Base-by-base conservation (phyloP, 2,113 vertebrate species). In the Hemichromis elongatus region DNA sequence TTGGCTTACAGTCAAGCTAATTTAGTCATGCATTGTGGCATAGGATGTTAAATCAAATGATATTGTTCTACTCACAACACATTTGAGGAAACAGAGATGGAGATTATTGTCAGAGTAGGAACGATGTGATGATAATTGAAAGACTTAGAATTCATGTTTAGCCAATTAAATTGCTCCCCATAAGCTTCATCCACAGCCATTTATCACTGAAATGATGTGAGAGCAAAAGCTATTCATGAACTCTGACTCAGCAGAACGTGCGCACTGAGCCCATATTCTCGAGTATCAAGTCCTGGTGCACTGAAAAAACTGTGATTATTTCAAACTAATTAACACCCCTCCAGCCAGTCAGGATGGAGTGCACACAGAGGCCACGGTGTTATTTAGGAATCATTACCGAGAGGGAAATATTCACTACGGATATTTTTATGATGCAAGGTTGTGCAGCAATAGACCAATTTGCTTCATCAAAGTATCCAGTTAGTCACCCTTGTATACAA, bases 271-370 rank as follows among this genome's bases (percentile, higher is more conserved):
- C 80, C 63, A 33, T 40, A 37, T 33, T 52, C 52, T 68, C 54
- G 59, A 61, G 55, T 87, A 81, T 88, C 52, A 55, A 89, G 63
- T 87, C 50, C 21, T 75, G 10, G 14, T 54, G 68, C 37, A 26
- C 21, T 61, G 35, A 86, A 88, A 61, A 61, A 89, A 86, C 55
- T 55, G 26, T 79, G 83, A 87, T 86, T 83, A 87, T 91, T 88
- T 88, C 30, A 77, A 87, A 88, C 79, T 88, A 91, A 93, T 89
- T 89, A 92, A 83, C 77, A 66, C 13, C 81, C 85, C 66, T 88
- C 14, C 47, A 83, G 90, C 79, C 84, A 83, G 55, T 85, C 11
- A 55, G 45, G 19, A 87, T 50, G 42, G 54, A 52, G 77, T 87
- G 88, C 83, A 86, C 7, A 16, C 53, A 3, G 77, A 91, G 90